Percentiles rank a stretch among this genome's conserved stretches.
Conservation (phyloP, 2,888 invertebrate species). For the Agrotis clavis region DNA sequence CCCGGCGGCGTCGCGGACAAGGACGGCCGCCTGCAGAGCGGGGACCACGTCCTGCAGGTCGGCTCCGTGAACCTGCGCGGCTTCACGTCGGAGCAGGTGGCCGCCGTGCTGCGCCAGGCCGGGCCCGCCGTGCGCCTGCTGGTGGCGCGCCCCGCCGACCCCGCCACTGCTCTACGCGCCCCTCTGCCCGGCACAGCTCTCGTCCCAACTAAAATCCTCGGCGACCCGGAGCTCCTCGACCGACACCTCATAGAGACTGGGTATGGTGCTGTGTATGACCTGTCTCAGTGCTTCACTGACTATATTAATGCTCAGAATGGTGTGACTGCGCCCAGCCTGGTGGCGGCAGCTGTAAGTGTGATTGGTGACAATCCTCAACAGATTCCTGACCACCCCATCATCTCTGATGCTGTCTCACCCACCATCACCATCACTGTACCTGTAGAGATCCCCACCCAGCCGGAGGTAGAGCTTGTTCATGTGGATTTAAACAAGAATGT, state of each 20-base stretch:
- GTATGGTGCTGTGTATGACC: constrained; percentile 91
- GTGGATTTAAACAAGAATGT: constrained; percentile 98
- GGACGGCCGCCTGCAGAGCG: constrained; percentile 98
- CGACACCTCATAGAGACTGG: constrained; percentile 95
- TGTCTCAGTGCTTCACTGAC: constrained; percentile 84
- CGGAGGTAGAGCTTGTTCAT: constrained; percentile 97
- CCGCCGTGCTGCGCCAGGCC: constrained; percentile 93
- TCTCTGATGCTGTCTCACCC: constrained; percentile 81
- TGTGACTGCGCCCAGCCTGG: constrained; percentile 75
- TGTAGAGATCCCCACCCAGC: constrained; percentile 92
- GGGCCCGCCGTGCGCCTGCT: constrained; percentile 96
- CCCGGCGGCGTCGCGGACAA: constrained; percentile 99
- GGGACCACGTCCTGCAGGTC: constrained; percentile 99
- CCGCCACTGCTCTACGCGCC: constrained; percentile 95
- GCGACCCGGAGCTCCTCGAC: constrained; percentile 97
- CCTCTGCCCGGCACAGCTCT: constrained; percentile 96
- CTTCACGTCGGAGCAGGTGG: constrained; percentile 98
- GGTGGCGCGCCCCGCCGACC: constrained; percentile 98
- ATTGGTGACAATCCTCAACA: constrained; percentile 86
- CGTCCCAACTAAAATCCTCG: constrained; percentile 97
- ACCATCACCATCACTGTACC: constrained; percentile 89
- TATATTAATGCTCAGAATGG: constrained; percentile 84
- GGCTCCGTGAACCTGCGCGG: constrained; percentile 98
- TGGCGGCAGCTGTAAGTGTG: constrained; percentile 86
- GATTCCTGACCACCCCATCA: constrained; percentile 82